phyloP scores from a whole-genome alignment of 2,888 invertebrate species.

The Hypsopygia costalis region DNA sequence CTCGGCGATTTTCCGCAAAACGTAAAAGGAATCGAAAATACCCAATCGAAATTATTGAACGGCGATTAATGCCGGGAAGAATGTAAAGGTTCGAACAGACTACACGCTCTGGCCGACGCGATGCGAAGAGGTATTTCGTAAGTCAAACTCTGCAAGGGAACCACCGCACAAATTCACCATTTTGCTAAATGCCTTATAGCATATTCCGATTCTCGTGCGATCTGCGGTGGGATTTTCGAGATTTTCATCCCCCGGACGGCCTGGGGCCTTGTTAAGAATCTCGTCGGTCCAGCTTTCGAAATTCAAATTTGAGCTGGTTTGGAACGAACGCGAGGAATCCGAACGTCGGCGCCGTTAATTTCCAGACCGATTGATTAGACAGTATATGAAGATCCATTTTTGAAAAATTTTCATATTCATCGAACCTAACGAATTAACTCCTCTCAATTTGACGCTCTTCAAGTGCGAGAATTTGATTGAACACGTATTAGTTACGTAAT shows the following conservation, averaged over 20 bases:
- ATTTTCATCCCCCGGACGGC: slow-evolving; percentile 60
- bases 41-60: too few species aligned
- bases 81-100: slow-evolving; percentile 17
- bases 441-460: too few species aligned
- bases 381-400: not conserved
- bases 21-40: too few species aligned
- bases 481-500: too few species aligned
- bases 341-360: slow-evolving; percentile 26
- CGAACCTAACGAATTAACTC: too few species aligned
- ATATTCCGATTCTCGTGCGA: slow-evolving; percentile 68
- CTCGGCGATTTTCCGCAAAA: too few species aligned
- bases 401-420: not conserved
- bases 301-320: slow-evolving; percentile 54
- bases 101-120: not conserved
- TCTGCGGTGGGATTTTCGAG: slow-evolving; percentile 69
- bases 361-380: slow-evolving; percentile 7
- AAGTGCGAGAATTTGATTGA: too few species aligned
- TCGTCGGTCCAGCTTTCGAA: slow-evolving; percentile 38
- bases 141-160: not conserved
- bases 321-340: slow-evolving; percentile 42
- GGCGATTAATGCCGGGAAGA: not conserved
- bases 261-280: slow-evolving; percentile 71
- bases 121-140: slow-evolving; percentile 7
- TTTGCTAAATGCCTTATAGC: slow-evolving; percentile 69
- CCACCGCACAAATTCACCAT: slow-evolving; percentile 30